Conservation (phyloP, 2,113 vertebrate genomes). For the Ellobius talpinus region DNA sequence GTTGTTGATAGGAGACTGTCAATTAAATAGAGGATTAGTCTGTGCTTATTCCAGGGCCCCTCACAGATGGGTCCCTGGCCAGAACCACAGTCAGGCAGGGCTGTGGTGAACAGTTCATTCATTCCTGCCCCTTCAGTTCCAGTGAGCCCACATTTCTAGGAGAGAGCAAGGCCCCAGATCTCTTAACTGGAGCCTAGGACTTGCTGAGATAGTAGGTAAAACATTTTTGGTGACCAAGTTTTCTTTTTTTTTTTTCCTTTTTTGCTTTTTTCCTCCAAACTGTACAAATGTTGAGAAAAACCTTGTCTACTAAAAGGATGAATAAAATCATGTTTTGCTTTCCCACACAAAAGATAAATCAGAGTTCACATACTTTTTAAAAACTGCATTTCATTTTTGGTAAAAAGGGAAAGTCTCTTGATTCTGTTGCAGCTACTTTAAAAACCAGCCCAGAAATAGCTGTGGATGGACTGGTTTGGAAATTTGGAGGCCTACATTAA, state of each 20-base stretch:
- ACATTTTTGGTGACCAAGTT: constrained; percentile 90
- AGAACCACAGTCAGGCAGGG: constrained; percentile 58
- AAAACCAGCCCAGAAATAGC: constrained; percentile 83
- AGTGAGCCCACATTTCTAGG: constrained; percentile 58
- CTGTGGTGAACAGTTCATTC: constrained; percentile 68
- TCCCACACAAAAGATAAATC: constrained; percentile 74
- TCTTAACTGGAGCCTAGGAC: constrained; percentile 69
- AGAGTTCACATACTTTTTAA: constrained; percentile 58
- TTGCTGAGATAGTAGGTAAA: constrained; percentile 85
- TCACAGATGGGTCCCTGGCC: constrained; percentile 76
- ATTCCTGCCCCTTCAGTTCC: constrained; percentile 60
- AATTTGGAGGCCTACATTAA: constrained; percentile 74
- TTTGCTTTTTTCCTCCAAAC: constrained; percentile 75
- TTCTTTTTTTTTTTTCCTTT: constrained; percentile 66
- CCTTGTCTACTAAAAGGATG: constrained; percentile 90
- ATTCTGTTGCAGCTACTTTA: constrained; percentile 83
- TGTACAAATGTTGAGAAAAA: constrained; percentile 89
- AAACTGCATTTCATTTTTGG: constrained; percentile 72
- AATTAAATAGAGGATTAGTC: constrained; percentile 86
- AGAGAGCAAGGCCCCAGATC: constrained; percentile 48
- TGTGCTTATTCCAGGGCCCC: constrained; percentile 80
- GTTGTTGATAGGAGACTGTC: constrained; percentile 87
- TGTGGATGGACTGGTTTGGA: constrained; percentile 79
- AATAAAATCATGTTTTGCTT: constrained; percentile 78
- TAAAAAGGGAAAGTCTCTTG: constrained; percentile 81